Conservation (phyloP, 2,888 invertebrate species). For the Schizotus pectinicornis region DNA sequence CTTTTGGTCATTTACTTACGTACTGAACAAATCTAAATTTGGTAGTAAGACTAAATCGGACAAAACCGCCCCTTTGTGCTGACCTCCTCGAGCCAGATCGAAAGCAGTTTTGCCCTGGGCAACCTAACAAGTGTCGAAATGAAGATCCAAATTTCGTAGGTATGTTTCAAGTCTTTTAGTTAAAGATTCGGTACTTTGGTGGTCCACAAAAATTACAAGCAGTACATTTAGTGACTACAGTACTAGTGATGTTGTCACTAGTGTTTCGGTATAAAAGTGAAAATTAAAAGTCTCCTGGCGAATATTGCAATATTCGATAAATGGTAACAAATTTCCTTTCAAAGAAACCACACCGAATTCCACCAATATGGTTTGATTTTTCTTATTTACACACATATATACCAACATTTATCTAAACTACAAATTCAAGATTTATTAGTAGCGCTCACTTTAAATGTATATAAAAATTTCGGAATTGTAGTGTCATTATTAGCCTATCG, state of each 20-base stretch:
- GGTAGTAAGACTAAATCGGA: not conserved
- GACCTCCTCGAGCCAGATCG: too few species aligned
- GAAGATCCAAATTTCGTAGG: slow-evolving; percentile 9
- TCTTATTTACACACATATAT: slow-evolving; percentile 37
- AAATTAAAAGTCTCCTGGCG: slow-evolving; percentile 6
- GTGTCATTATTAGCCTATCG: slow-evolving; percentile 17
- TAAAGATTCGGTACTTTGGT: slow-evolving; percentile 36
- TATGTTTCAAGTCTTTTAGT: slow-evolving; percentile 32
- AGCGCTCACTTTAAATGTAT: slow-evolving; percentile 35
- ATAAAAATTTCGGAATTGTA: slow-evolving; percentile 28
- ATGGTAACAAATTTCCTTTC: slow-evolving; percentile 20
- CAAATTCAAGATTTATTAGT: slow-evolving; percentile 36
- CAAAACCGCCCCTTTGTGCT: not conserved
- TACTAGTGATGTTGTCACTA: slow-evolving; percentile 12
- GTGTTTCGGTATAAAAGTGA: slow-evolving; percentile 18
- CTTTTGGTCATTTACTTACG: slow-evolving; percentile 24
- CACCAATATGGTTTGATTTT: slow-evolving; percentile 34
- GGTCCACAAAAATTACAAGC: slow-evolving; percentile 53
- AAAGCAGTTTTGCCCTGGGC: too few species aligned
- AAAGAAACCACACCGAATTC: slow-evolving; percentile 34
- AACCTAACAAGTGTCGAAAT: not conserved
- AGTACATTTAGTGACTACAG: slow-evolving; percentile 40
- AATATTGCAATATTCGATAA: slow-evolving; percentile 8
- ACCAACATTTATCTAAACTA: slow-evolving; percentile 37
- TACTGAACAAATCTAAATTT: not conserved